Evolutionary conservation across 2,113 vertebrate species (phyloP).

Genomic region (Danionella cerebrum): DNA sequence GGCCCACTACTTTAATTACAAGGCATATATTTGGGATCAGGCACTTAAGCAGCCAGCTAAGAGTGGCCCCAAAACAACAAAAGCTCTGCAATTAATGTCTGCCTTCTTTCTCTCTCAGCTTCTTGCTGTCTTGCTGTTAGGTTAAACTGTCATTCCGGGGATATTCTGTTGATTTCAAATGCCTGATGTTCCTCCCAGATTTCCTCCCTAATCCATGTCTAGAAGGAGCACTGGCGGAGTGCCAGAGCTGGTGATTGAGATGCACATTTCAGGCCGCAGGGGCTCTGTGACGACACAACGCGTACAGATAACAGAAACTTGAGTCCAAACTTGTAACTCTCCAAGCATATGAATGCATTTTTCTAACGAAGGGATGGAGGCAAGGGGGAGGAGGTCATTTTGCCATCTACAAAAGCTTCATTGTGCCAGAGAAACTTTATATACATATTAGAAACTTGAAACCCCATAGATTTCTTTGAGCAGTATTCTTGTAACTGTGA

Average conservation of each 20-base stretch:
- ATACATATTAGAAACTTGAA: conserved; percentile 78
- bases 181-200: conserved; percentile 62
- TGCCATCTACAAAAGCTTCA: conserved; percentile 69
- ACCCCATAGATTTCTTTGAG: conserved; percentile 59
- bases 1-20: conserved; percentile 78
- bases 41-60: conserved; percentile 74
- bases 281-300: conserved; percentile 69
- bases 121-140: conserved; percentile 22
- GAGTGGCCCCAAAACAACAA: conserved; percentile 73
- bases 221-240: conserved; percentile 60
- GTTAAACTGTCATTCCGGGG: conserved; percentile 70
- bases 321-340: conserved; percentile 58
- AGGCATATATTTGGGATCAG: conserved; percentile 76
- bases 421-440: conserved; percentile 77
- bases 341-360: conserved; percentile 73
- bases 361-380: conserved; percentile 65
- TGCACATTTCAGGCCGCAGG: conserved; percentile 65
- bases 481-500: conserved; percentile 78
- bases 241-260: conserved; percentile 65
- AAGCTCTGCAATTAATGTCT: conserved; percentile 76
- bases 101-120: conserved; percentile 47
- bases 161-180: conserved; percentile 59
- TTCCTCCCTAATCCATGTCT: conserved; percentile 65
- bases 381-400: conserved; percentile 59
- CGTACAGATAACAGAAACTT: conserved; percentile 77